A percentile compares a stretch with the other conserved stretches of the same genome.
Evolutionary conservation across 2,113 vertebrate species (phyloP).

Genomic region (Parotia lawesii): DNA sequence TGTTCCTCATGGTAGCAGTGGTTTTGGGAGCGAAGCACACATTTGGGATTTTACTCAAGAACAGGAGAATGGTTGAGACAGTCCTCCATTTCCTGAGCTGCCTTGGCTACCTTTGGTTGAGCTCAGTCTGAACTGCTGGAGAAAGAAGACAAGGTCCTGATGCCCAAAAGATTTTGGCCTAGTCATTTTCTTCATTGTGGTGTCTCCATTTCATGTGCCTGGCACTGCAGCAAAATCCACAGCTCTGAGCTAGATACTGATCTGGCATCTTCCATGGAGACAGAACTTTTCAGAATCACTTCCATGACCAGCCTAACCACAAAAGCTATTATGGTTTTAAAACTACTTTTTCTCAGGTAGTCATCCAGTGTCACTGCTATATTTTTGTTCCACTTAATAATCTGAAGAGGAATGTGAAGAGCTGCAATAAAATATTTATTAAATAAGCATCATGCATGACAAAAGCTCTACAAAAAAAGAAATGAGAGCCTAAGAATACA

Average conservation of each 20-base stretch:
- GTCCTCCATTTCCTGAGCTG: neutral
- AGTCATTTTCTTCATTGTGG: neutral
- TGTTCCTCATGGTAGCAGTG: neutral
- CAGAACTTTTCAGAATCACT: neutral
- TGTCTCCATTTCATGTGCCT: neutral
- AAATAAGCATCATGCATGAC: neutral
- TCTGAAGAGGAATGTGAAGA: neutral
- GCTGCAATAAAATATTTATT: neutral
- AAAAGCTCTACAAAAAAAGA: neutral
- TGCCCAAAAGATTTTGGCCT: neutral
- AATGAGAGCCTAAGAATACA: neutral
- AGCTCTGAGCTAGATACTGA: neutral
- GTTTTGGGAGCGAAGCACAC: neutral
- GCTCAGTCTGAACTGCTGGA: neutral
- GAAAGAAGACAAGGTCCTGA: neutral
- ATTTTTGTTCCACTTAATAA: neutral
- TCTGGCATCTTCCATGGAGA: neutral
- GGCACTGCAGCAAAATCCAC: neutral
- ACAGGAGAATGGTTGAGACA: neutral
- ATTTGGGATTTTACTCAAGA: neutral
- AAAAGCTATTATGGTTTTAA: neutral
- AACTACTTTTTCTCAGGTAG: neutral
- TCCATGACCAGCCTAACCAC: neutral
- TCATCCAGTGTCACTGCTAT: neutral
- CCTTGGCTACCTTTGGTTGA: neutral